Evolutionary conservation across 2,888 invertebrate genomes (phyloP).

Genomic region (Philhelius pedissequus): DNA sequence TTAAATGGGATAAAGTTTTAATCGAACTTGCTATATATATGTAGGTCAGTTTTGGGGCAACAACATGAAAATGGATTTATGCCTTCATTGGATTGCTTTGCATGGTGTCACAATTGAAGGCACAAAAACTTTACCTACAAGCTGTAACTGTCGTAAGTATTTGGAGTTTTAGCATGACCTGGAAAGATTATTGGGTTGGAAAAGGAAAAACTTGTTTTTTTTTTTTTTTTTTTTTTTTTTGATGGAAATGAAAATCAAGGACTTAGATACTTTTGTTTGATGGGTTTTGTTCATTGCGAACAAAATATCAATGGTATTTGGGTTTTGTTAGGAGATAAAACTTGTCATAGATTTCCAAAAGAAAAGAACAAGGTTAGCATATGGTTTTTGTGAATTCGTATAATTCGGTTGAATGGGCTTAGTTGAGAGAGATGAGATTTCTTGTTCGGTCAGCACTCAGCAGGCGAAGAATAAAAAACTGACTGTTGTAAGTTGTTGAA

Average conservation of each 20-base stretch:
- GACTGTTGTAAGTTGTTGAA: background rate
- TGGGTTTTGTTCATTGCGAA: conserved; percentile 10
- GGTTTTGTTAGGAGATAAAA: conserved; percentile 32
- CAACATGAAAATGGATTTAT: conserved; percentile 41
- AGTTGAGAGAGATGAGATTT: background rate
- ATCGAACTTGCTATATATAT: conserved; percentile 48
- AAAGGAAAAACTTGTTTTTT: conserved; percentile 34
- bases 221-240: background rate
- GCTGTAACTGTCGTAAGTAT: conserved; percentile 15
- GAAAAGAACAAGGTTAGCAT: conserved; percentile 28
- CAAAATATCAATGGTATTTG: conserved; percentile 46
- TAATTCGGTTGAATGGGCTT: conserved; percentile 19
- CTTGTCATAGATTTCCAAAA: conserved; percentile 27
- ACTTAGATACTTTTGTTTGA: conserved; percentile 43
- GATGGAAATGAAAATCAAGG: conserved; percentile 25
- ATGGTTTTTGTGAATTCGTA: conserved; percentile 31
- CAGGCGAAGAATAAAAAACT: background rate
- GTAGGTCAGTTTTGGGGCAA: conserved; percentile 31
- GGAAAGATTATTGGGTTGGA: conserved; percentile 34
- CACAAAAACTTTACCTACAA: conserved; percentile 24
- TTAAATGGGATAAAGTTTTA: conserved; percentile 31
- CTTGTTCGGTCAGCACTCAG: background rate
- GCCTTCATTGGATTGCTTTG: background rate
- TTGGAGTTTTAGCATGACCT: conserved; percentile 37
- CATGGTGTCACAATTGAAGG: conserved; percentile 31